phyloP scores from a whole-genome alignment of 2,888 invertebrate genomes.

The Mellilla xanthometata region DNA sequence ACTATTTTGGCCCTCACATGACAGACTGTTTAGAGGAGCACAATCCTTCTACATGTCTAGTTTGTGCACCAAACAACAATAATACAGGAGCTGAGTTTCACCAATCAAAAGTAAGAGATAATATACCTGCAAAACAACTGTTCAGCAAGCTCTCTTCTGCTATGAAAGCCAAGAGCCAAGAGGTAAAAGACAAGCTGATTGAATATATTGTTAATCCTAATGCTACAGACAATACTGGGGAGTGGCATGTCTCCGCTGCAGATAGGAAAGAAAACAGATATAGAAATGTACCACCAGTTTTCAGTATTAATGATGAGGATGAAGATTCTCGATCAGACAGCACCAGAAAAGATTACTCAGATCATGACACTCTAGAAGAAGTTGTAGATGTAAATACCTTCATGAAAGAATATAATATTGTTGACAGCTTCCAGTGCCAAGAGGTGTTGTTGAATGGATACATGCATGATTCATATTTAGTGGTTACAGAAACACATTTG shows the following conservation, averaged over 20 bases:
- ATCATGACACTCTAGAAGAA: constrained; percentile 86
- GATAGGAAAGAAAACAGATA: constrained; percentile 94
- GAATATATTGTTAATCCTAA: constrained; percentile 97
- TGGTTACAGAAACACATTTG: constrained; percentile 93
- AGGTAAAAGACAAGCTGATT: constrained; percentile 94
- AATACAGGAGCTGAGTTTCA: constrained; percentile 52
- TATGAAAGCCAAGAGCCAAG: constrained; percentile 95
- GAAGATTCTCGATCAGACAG: constrained; percentile 62
- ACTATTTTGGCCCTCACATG: constrained; percentile 91
- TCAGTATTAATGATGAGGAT: constrained; percentile 95
- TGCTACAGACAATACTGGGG: constrained; percentile 80
- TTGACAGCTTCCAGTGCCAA: constrained; percentile 94
- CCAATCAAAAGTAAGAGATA: constrained; percentile 54
- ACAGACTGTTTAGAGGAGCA: constrained; percentile 93
- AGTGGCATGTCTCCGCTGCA: constrained; percentile 92
- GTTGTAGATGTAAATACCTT: constrained; percentile 91
- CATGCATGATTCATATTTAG: constrained; percentile 93
- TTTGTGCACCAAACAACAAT: constrained; percentile 85
- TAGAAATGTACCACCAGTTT: constrained; percentile 95
- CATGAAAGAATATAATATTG: constrained; percentile 91
- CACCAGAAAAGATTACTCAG: constrained; percentile 62
- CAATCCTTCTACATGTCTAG: constrained; percentile 89
- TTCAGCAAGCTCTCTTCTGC: constrained; percentile 93
- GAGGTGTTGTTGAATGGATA: constrained; percentile 95
- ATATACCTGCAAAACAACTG: constrained; percentile 84